phyloP scores from a whole-genome alignment of 2,113 vertebrate species.

The Sebastes schlegelii region DNA sequence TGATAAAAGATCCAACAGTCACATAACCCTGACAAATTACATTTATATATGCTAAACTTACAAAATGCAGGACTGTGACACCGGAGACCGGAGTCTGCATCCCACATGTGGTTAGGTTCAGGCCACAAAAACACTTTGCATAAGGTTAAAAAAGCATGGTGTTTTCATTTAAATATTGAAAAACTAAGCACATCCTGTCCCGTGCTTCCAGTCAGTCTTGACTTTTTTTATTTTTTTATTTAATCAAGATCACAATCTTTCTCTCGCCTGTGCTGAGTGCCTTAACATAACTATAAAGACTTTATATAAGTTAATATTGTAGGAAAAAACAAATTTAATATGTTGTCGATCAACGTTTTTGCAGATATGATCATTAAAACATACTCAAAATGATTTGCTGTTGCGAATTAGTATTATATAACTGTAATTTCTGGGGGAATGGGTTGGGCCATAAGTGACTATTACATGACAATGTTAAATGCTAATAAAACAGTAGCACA shows the following conservation, averaged over 20 bases:
- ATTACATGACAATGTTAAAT: no score
- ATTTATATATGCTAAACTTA: not conserved
- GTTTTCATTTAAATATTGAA: slow-evolving; percentile 3
- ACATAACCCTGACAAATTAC: not conserved
- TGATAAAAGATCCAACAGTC: not conserved
- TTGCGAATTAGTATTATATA: no score
- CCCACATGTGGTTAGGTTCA: not conserved
- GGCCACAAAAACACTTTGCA: not conserved
- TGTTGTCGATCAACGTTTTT: no score
- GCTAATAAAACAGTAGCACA: not conserved
- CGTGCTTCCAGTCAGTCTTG: not conserved
- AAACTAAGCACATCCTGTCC: not conserved
- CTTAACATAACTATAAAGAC: not conserved
- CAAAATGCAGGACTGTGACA: not conserved
- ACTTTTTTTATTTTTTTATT: not conserved
- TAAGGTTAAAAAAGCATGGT: not conserved
- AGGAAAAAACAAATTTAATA: no score
- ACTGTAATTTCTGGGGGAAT: no score
- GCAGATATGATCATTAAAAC: no score
- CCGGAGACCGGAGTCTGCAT: not conserved
- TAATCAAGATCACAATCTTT: slow-evolving; percentile 4
- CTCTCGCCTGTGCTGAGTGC: not conserved
- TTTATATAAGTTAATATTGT: no score
- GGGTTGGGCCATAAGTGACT: no score
- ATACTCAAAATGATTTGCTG: no score